These are phyloP conservation scores for Colistium nudipinnis DNA, from an alignment of 2,113 vertebrate species.

Conservation along the genomic window DNA sequence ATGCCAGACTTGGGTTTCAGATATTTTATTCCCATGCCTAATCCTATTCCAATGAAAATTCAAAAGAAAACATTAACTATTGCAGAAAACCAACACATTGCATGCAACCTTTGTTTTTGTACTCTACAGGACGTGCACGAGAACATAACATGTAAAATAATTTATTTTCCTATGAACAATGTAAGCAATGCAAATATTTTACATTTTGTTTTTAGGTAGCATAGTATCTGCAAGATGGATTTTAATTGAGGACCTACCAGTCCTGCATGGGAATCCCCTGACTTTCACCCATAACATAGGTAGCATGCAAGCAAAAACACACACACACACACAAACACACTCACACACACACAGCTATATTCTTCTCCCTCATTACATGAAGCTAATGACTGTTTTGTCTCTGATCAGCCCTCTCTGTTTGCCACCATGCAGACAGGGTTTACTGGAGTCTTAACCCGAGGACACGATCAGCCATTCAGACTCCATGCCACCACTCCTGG, in stretches of 20 bases:
- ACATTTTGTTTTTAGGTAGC: not conserved
- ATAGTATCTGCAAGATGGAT: constrained; percentile 26
- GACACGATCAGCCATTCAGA: constrained; percentile 63
- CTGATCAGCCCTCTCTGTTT: constrained; percentile 59
- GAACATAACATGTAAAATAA: not conserved
- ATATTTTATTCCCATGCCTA: not conserved
- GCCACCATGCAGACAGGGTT: constrained; percentile 60
- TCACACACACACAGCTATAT: constrained; percentile 19
- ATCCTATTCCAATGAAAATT: not conserved
- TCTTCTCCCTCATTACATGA: constrained; percentile 55
- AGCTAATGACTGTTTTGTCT: constrained; percentile 75
- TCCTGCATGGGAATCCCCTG: constrained; percentile 50
- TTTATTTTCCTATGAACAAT: not conserved
- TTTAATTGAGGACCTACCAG: constrained; percentile 19
- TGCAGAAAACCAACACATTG: not conserved
- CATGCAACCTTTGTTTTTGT: not conserved
- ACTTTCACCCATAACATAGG: constrained; percentile 40
- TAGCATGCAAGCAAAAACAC: constrained; percentile 11
- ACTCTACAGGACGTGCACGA: not conserved
- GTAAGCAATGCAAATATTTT: not conserved
- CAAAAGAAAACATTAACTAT: not conserved
- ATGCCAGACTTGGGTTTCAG: not conserved
- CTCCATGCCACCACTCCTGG: constrained; percentile 48
- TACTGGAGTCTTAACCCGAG: constrained; percentile 70
- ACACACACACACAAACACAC: constrained; percentile 26